Conservation (phyloP, 2,888 invertebrate genomes). For the Dorcus hopei region DNA sequence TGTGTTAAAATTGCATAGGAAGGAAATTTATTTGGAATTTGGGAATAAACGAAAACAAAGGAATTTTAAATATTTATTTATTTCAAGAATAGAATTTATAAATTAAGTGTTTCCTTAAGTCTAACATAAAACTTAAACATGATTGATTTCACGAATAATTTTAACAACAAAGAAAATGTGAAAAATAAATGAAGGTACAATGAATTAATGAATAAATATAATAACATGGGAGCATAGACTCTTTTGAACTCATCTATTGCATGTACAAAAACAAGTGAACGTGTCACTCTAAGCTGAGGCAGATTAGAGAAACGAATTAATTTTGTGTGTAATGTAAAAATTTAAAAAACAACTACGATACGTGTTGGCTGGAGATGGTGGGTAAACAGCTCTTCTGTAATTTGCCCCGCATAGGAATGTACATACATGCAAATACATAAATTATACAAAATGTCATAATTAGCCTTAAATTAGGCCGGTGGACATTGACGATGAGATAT, state of each 20-base stretch:
- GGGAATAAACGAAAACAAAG: constrained; percentile 26
- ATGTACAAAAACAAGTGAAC: constrained; percentile 37
- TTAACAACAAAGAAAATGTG: constrained; percentile 22
- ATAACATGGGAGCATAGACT: constrained; percentile 15
- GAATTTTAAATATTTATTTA: constrained; percentile 41
- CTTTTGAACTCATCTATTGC: constrained; percentile 30
- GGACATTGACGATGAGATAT: constrained; percentile 30
- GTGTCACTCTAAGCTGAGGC: constrained; percentile 38
- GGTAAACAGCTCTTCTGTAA: constrained; percentile 28
- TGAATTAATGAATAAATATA: constrained; percentile 32
- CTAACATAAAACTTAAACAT: constrained; percentile 39
- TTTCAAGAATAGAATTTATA: constrained; percentile 45
- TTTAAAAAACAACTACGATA: constrained; percentile 37
- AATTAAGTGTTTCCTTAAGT: constrained; percentile 40
- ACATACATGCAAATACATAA: constrained; percentile 40
- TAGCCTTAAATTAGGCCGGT: constrained; percentile 47
- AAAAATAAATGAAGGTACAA: constrained; percentile 22
- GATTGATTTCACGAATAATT: constrained; percentile 18
- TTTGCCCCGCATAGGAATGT: constrained; percentile 41
- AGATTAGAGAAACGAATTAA: constrained; percentile 33
- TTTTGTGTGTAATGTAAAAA: constrained; percentile 33
- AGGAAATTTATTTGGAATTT: too few relatives aligned
- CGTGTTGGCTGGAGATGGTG: constrained; percentile 31
- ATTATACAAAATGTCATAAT: constrained; percentile 38
- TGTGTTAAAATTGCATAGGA: too few relatives aligned